These are phyloP conservation scores for Plodia interpunctella DNA, from an alignment of 1,140 invertebrate species.

Conservation along the genomic window DNA sequence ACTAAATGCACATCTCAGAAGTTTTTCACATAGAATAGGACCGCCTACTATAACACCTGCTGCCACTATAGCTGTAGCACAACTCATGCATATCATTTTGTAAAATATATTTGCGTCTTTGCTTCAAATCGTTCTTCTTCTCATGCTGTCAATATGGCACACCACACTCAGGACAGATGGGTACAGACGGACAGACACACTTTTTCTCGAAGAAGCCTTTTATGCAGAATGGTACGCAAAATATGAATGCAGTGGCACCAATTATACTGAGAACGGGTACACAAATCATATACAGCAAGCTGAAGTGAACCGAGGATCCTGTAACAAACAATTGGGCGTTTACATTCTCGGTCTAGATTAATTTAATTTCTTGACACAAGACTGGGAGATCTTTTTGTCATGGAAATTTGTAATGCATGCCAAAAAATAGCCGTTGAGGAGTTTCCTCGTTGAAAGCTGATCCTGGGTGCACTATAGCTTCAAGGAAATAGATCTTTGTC, in stretches of 20 bases:
- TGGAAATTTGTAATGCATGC: too few relatives aligned
- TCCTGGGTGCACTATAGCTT: too few relatives aligned
- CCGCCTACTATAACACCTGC: slow-evolving; percentile 37
- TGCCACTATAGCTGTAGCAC: slow-evolving; percentile 35
- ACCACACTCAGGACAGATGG: slow-evolving; percentile 55
- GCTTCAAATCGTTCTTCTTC: background rate
- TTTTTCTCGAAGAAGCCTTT: slow-evolving; percentile 29
- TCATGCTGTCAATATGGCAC: slow-evolving; percentile 32
- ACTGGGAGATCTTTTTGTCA: too few relatives aligned
- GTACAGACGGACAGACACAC: slow-evolving; percentile 44
- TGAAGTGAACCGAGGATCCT: slow-evolving; percentile 26
- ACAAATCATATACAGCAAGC: slow-evolving; percentile 47
- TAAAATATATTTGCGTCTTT: background rate
- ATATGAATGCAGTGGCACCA: slow-evolving; percentile 32
- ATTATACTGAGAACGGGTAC: slow-evolving; percentile 46
- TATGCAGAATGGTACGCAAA: slow-evolving; percentile 43
- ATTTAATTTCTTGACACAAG: too few relatives aligned
- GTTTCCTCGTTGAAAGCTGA: too few relatives aligned
- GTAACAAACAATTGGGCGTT: slow-evolving; percentile 26
- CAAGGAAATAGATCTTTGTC: too few relatives aligned
- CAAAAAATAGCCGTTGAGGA: too few relatives aligned
- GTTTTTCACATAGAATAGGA: slow-evolving; percentile 48
- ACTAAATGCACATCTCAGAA: slow-evolving; percentile 37
- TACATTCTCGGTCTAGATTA: too few relatives aligned
- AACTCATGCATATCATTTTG: slow-evolving; percentile 52